Conservation (phyloP, 2,113 vertebrate genomes). For the Tonatia bakeri region DNA sequence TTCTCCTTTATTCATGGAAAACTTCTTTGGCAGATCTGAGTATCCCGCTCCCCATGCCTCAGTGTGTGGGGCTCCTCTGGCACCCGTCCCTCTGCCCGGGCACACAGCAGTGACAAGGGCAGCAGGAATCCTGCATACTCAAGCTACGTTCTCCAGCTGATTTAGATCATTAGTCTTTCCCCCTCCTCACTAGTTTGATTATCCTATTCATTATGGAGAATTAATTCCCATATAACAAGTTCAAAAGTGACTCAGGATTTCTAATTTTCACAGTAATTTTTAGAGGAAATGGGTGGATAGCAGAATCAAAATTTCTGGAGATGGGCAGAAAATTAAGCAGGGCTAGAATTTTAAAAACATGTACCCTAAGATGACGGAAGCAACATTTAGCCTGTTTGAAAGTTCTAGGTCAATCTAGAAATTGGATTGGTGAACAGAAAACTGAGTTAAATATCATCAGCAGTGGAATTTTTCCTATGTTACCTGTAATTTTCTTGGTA, state of each 20-base stretch:
- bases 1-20: not conserved
- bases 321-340: not conserved
- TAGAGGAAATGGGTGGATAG: not conserved
- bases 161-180: not conserved
- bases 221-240: not conserved
- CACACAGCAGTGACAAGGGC: rapidly evolving
- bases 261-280: conserved; percentile 29
- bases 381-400: not conserved
- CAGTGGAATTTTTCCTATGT: not conserved
- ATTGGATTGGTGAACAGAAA: conserved; percentile 17
- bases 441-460: not conserved
- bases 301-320: not conserved
- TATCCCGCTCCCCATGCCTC: not conserved
- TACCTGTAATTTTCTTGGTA: not conserved
- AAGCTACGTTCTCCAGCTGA: not conserved
- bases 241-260: not conserved
- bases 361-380: not conserved
- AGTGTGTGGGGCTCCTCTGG: rapidly evolving
- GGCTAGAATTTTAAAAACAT: not conserved
- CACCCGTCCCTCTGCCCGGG: not conserved
- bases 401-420: not conserved
- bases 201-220: not conserved
- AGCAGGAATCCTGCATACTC: not conserved
- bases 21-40: not conserved
- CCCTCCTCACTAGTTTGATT: not conserved